Conservation (phyloP, 2,113 vertebrate species). For the Porphyrio hochstetteri region DNA sequence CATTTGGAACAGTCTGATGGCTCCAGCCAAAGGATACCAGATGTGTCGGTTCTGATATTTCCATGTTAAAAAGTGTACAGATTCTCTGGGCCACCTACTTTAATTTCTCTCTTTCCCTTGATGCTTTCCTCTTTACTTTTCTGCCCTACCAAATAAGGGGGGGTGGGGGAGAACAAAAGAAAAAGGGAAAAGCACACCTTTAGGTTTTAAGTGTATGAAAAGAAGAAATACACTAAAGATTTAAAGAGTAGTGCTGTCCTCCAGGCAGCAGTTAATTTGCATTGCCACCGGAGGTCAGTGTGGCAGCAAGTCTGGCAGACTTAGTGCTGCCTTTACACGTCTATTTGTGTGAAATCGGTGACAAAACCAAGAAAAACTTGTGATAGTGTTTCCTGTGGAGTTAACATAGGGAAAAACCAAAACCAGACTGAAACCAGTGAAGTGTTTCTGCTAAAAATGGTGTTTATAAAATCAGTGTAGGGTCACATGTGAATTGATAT, state of each 20-base stretch:
- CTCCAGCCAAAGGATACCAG: not conserved
- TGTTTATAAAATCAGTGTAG: not conserved
- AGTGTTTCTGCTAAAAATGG: not conserved
- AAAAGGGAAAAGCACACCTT: not conserved
- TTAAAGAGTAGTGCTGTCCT: not conserved
- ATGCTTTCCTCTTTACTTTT: not conserved
- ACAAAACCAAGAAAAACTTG: not conserved
- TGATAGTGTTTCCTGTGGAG: not conserved
- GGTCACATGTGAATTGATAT: not conserved
- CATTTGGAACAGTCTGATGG: not conserved
- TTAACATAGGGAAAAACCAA: not conserved
- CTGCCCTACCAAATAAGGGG: not conserved
- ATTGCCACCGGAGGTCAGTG: conserved; percentile 67
- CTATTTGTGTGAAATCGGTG: not conserved
- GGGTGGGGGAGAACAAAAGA: too few species aligned
- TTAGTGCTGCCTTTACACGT: accelerated
- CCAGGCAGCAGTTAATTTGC: not conserved
- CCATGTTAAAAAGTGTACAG: not conserved
- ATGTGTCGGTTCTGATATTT: not conserved
- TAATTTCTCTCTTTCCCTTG: not conserved
- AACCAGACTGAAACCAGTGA: not conserved
- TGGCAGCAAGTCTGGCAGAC: not conserved
- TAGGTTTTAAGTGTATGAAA: not conserved
- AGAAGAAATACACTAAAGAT: not conserved
- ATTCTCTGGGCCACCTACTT: not conserved